Base-by-base conservation (phyloP, 2,888 invertebrate species). In the Mesoligia furuncula region DNA sequence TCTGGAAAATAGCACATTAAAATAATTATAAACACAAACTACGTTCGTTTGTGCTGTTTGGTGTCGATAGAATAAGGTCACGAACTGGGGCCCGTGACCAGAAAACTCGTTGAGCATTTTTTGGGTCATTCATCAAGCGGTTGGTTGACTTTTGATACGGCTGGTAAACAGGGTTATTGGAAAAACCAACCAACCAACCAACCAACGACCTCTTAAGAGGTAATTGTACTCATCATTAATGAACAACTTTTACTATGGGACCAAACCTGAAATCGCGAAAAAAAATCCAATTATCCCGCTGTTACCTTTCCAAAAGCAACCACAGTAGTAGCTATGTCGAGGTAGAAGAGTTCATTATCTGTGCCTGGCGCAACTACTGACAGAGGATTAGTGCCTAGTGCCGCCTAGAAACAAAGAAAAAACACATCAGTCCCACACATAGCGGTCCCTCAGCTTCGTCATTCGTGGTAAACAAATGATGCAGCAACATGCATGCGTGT, bases 291-390 rank as follows among this genome's bases (percentile, higher is more conserved):
- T 13, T 20, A n/a, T n/a, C 8, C 61, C 17, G 31, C 8, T 59
- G 17, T 5, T 93, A 98, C 98, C 97, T 99, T 99, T 65, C 99
- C 99, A 31, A 99, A 97, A 5, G 99, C 99, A 0, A 99, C 99
- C 0, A 99, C 98, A 0, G 99, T 98, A 0, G 99, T 99, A 0
- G 99, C 99, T 99, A 99, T 99, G 92, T 99, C 99, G 77, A 99
- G 95, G 9, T 98, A 97, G 93, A 99, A 99, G 51, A 97, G 96
- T 91, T 99, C 99, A 0, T 97, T 97, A 27, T 97, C 94, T 3
- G 96, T 94, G 0, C 97, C 98, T 0, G 98, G 98, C 0, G 99
- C 99, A 0, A 98, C 99, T 27, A 99, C 94, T 0, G 98, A 97
- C n/a, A 99, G 80, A 0, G 99, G 99, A 94, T 99, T 99, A 0